Evolutionary conservation across 2,113 vertebrate genomes (phyloP).

Genomic region (Pangasianodon gigas): DNA sequence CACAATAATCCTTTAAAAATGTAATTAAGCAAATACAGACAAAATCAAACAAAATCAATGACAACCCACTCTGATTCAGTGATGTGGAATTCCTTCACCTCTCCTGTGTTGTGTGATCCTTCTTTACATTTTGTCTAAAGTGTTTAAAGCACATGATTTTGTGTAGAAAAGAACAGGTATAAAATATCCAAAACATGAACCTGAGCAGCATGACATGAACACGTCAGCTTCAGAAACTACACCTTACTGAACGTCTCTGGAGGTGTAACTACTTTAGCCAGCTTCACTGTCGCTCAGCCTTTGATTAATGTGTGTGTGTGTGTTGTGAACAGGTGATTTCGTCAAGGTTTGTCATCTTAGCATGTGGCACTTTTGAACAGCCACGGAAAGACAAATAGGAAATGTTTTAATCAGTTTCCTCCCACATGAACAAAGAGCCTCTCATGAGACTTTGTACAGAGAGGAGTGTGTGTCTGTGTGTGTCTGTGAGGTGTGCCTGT

Average conservation of each 20-base stretch:
- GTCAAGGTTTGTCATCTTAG: slow-evolving; percentile 37
- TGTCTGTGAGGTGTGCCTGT: slow-evolving; percentile 10
- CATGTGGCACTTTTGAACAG: slow-evolving; percentile 35
- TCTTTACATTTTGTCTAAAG: not conserved
- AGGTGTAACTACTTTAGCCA: slow-evolving; percentile 16
- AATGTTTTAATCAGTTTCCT: slow-evolving; percentile 47
- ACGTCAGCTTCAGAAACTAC: slow-evolving; percentile 1
- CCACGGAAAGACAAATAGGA: slow-evolving; percentile 45
- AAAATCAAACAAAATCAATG: too few relatives aligned
- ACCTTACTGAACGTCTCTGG: slow-evolving; percentile 14
- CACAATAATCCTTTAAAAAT: not conserved
- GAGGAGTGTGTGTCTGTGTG: slow-evolving; percentile 8
- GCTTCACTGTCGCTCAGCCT: not conserved
- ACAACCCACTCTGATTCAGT: not conserved
- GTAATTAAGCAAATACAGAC: not conserved
- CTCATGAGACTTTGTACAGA: slow-evolving; percentile 23
- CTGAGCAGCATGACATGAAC: not conserved
- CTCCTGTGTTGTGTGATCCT: not conserved
- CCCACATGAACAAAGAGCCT: slow-evolving; percentile 37
- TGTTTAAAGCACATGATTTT: not conserved
- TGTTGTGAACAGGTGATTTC: slow-evolving; percentile 1
- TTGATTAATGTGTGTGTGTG: slow-evolving; percentile 28
- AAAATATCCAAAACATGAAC: not conserved
- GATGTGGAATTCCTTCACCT: not conserved
- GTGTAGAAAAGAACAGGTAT: not conserved